Conservation (phyloP, 1,140 invertebrate species). For the Scylla paramamosain region DNA sequence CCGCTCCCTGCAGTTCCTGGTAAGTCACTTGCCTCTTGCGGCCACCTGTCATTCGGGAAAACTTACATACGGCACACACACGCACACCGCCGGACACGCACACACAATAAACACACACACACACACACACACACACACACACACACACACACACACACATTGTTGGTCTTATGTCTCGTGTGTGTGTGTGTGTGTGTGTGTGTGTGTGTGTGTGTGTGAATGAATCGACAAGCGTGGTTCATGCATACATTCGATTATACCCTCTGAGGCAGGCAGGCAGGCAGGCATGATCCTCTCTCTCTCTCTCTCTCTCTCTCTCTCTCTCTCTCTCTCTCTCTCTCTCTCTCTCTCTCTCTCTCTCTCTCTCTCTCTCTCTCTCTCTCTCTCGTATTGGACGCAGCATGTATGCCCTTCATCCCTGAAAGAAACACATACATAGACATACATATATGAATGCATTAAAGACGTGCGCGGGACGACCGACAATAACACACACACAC, state of each 20-base stretch:
- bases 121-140: background rate
- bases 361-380: slow-evolving; percentile 21
- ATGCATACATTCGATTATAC: no score
- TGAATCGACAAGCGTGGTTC: no score
- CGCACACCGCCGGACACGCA: background rate
- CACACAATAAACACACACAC: no score
- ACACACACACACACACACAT: background rate
- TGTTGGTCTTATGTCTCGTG: no score
- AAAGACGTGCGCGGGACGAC: no score
- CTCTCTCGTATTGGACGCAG: background rate
- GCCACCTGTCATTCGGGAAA: background rate
- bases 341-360: slow-evolving; percentile 33
- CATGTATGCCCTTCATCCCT: no score
- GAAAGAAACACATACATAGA: no score
- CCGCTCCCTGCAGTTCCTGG: background rate
- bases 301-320: slow-evolving; percentile 28
- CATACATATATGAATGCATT: no score
- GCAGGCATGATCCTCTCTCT: background rate
- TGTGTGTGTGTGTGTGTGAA: no score
- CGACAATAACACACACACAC: background rate
- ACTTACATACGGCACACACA: slow-evolving; percentile 11
- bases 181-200: no score
- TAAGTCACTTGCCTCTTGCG: slow-evolving; percentile 21
- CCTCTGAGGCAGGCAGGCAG: no score
- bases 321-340: slow-evolving; percentile 28